These are phyloP conservation scores for Mimachlamys varia DNA, from an alignment of 2,888 invertebrate genomes.

Conservation along the genomic window DNA sequence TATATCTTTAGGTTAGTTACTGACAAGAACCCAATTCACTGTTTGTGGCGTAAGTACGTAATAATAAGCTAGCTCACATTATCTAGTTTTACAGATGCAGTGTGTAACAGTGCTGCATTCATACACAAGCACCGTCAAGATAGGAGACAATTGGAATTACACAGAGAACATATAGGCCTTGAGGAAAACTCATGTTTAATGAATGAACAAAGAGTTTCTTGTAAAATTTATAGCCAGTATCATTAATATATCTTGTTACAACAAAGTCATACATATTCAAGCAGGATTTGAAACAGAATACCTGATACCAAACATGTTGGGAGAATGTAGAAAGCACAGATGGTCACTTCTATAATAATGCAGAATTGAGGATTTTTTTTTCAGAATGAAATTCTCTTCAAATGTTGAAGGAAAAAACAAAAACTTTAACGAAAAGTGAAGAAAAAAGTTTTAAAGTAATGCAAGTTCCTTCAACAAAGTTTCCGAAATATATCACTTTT, in stretches of 20 bases:
- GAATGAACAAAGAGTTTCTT: not conserved
- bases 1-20: not conserved
- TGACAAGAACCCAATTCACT: not conserved
- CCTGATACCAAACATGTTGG: not conserved
- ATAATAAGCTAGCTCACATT: not conserved
- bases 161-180: not conserved
- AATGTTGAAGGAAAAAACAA: not conserved
- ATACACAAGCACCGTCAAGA: not conserved
- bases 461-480: not conserved
- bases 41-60: not conserved
- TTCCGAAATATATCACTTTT: not conserved
- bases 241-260: not conserved
- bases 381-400: not conserved
- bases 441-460: not conserved
- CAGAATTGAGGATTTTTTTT: not conserved
- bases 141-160: not conserved
- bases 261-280: slow-evolving; percentile 9
- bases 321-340: too few relatives aligned
- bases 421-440: not conserved
- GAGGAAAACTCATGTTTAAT: not conserved
- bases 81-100: not conserved
- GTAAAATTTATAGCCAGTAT: slow-evolving; percentile 23
- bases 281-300: not conserved
- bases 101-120: not conserved
- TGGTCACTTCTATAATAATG: too few relatives aligned